A percentile compares a stretch with the other conserved stretches of the same genome.
Conservation (phyloP, 1,140 invertebrate species). For the Parasteatoda tepidariorum region DNA sequence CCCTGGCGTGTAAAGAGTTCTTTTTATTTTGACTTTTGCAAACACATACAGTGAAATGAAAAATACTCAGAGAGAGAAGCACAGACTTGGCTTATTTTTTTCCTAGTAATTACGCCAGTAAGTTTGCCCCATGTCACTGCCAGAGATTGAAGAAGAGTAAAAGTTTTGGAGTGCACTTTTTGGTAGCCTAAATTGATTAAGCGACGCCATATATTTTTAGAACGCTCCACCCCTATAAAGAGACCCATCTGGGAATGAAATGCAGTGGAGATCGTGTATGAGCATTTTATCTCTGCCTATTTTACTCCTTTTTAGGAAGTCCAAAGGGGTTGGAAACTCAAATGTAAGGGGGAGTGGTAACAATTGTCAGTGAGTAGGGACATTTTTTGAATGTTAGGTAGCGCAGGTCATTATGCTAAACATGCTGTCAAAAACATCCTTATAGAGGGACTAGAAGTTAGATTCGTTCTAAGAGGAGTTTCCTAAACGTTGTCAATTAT, state of each 20-base stretch:
- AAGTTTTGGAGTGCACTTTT: constrained; percentile 7
- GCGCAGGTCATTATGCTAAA: no score
- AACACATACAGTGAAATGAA: constrained; percentile 4
- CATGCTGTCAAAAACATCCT: no score
- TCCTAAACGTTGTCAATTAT: no score
- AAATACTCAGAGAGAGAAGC: neutral
- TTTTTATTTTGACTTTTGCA: neutral
- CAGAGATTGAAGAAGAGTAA: constrained; percentile 32
- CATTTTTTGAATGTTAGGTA: no score
- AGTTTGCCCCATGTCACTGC: constrained; percentile 6
- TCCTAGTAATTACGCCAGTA: constrained; percentile 19
- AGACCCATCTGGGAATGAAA: constrained; percentile 20
- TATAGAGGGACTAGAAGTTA: no score
- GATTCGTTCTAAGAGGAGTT: no score
- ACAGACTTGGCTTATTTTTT: neutral
- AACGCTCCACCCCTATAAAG: neutral
- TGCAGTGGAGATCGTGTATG: neutral
- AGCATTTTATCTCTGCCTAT: neutral
- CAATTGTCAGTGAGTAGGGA: neutral
- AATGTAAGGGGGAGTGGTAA: constrained; percentile 1
- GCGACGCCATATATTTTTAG: constrained; percentile 8
- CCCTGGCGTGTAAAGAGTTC: constrained; percentile 5
- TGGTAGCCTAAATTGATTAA: constrained; percentile 43
- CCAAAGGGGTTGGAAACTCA: neutral
- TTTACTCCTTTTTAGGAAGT: neutral